Evolutionary conservation across 2,113 vertebrate genomes (phyloP).

Genomic region (Anthoscopus minutus): DNA sequence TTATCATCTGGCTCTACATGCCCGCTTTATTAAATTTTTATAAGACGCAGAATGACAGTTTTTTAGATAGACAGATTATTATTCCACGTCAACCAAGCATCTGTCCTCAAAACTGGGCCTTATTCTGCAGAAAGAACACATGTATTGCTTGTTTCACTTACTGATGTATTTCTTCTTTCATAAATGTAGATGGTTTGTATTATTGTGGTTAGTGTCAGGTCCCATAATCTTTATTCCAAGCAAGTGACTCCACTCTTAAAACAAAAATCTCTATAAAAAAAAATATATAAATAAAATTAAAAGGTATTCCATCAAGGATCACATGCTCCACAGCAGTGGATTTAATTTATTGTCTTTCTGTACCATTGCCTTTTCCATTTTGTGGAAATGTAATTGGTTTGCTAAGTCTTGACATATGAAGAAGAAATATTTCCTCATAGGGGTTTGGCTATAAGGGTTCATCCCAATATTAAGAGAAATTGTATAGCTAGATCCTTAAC

Average conservation of each 20-base stretch:
- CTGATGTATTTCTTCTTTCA: neutral
- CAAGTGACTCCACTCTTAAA: neutral
- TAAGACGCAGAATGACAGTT: neutral
- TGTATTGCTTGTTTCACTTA: neutral
- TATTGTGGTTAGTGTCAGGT: neutral
- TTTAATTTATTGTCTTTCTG: neutral
- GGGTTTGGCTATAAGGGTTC: neutral
- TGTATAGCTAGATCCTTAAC: neutral
- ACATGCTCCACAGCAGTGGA: neutral
- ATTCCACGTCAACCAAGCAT: neutral
- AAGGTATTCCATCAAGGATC: neutral
- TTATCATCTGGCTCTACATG: neutral
- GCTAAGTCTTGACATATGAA: neutral
- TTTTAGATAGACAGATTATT: slow-evolving; percentile 1
- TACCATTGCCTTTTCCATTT: neutral
- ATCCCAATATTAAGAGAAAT: neutral
- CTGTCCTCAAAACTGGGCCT: neutral
- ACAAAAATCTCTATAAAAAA: neutral
- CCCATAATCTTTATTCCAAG: neutral
- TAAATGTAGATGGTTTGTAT: neutral
- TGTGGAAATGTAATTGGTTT: neutral
- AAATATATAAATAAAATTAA: neutral
- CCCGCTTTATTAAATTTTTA: slow-evolving; percentile 36
- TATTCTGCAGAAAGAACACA: neutral
- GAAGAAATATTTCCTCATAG: neutral